A percentile compares a stretch with the other conserved stretches of the same genome.
Conservation (phyloP, 2,888 invertebrate species). For the Trissoscelio sp. region DNA sequence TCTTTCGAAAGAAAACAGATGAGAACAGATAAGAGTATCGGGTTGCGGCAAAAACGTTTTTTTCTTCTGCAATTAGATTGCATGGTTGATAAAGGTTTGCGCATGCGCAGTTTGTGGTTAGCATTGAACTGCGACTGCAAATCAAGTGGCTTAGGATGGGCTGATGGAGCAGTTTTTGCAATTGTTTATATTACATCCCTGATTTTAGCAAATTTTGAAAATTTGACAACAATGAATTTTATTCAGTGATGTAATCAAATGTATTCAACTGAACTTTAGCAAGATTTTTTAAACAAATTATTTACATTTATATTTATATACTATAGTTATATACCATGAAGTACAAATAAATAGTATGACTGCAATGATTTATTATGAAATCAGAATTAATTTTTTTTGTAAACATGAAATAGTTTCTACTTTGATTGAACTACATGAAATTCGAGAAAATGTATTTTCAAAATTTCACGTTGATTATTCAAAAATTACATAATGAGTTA, state of each 20-base stretch:
- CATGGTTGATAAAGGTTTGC: slow-evolving; percentile 36
- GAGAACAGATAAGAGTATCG: slow-evolving; percentile 1
- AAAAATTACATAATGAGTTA: background rate
- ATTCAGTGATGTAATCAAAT: too few relatives aligned
- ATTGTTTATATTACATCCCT: too few relatives aligned
- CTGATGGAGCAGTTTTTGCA: background rate
- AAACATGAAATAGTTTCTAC: too few relatives aligned
- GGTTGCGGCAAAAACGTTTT: slow-evolving; percentile 2
- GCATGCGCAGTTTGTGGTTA: slow-evolving; percentile 15
- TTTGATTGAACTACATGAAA: background rate
- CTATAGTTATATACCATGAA: too few relatives aligned
- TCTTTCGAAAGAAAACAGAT: background rate
- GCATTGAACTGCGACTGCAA: background rate
- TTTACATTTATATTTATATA: too few relatives aligned
- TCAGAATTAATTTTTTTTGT: too few relatives aligned
- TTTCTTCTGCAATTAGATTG: slow-evolving; percentile 23
- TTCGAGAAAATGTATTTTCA: background rate
- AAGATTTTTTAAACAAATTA: too few relatives aligned
- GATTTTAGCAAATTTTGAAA: too few relatives aligned
- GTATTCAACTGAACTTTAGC: too few relatives aligned
- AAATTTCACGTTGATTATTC: background rate
- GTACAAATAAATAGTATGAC: too few relatives aligned
- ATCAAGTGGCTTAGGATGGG: slow-evolving; percentile 1
- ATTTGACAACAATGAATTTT: too few relatives aligned
- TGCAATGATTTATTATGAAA: too few relatives aligned